Evolutionary conservation across 2,113 vertebrate species (phyloP).

Genomic region (Mandrillus leucophaeus): DNA sequence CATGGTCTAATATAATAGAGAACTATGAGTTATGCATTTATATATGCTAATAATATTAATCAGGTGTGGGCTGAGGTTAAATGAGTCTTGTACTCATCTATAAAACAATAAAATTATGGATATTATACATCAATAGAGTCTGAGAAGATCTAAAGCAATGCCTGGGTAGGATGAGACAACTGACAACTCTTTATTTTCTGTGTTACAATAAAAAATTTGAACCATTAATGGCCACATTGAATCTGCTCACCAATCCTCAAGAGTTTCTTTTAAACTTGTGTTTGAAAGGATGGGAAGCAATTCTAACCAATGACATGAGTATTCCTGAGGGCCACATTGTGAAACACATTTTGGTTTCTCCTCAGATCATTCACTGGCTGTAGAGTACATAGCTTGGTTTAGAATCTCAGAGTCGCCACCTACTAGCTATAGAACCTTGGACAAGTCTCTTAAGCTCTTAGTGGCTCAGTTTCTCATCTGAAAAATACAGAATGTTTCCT

Average conservation of each 20-base stretch:
- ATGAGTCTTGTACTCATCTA: neutral
- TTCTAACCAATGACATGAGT: too few relatives aligned
- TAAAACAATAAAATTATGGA: neutral
- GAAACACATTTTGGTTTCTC: neutral
- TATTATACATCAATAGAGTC: neutral
- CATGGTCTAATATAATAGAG: neutral
- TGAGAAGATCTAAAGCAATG: neutral
- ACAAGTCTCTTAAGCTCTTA: neutral
- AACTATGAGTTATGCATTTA: neutral
- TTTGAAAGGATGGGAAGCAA: neutral
- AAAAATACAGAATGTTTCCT: neutral
- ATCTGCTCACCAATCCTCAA: neutral
- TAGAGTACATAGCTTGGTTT: neutral
- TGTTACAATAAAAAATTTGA: neutral
- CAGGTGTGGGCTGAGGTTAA: neutral
- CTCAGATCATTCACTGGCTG: neutral
- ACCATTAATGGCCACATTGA: neutral
- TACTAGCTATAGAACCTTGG: neutral
- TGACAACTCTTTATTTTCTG: neutral
- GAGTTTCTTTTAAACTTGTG: neutral
- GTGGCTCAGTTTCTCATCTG: neutral
- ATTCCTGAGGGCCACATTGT: neutral
- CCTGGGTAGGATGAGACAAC: neutral
- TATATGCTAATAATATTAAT: neutral
- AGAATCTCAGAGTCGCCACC: neutral